phyloP scores from a whole-genome alignment of 2,113 vertebrate species.

The Triplophysa siluroides region DNA sequence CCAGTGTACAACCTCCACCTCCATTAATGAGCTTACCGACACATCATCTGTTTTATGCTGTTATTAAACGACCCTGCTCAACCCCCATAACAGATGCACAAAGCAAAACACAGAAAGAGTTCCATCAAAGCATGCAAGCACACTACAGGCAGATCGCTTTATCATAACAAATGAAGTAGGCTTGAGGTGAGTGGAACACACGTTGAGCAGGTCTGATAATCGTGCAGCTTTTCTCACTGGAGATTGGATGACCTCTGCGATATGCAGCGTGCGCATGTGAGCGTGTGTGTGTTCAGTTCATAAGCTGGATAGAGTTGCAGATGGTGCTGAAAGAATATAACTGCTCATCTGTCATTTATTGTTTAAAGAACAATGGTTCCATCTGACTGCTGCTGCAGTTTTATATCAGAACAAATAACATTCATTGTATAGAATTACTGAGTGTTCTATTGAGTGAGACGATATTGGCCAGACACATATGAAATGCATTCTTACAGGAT shows the following conservation, averaged over 20 bases:
- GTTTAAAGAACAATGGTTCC: constrained; percentile 35
- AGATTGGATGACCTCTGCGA: constrained; percentile 43
- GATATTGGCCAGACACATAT: not conserved
- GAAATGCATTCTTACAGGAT: not conserved
- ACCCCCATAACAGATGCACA: constrained; percentile 12
- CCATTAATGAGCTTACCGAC: constrained; percentile 32
- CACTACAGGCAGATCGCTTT: constrained; percentile 31
- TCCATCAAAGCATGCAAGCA: not conserved
- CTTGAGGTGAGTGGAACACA: not conserved
- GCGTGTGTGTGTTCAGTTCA: constrained; percentile 14
- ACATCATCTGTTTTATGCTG: constrained; percentile 3
- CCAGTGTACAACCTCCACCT: constrained; percentile 25
- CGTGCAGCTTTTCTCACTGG: constrained; percentile 30
- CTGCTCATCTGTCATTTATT: constrained; percentile 30
- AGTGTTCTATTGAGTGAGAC: not conserved
- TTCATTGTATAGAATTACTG: not conserved
- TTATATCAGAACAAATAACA: not conserved
- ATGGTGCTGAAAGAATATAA: constrained; percentile 28
- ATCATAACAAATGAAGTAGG: constrained; percentile 41
- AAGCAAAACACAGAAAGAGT: constrained; percentile 10
- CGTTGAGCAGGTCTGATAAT: constrained; percentile 34
- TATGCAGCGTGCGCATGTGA: not conserved
- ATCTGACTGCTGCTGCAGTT: not conserved
- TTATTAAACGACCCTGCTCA: constrained; percentile 32
- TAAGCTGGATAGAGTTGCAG: constrained; percentile 47